These are phyloP conservation scores for Percopsis transmontana DNA, from an alignment of 2,113 vertebrate species.

Conservation along the genomic window DNA sequence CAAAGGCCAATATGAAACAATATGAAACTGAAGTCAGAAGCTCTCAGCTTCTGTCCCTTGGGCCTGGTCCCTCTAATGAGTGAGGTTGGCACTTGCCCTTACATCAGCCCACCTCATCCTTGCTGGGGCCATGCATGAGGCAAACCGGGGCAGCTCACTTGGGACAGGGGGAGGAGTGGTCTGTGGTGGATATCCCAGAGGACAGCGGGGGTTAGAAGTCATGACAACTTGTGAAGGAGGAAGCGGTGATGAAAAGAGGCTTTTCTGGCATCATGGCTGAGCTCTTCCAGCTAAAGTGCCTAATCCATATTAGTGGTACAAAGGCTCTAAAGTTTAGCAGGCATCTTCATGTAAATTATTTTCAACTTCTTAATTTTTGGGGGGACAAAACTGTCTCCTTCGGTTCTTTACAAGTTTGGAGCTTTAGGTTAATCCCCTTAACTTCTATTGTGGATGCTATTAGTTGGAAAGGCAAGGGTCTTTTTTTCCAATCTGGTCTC, in stretches of 20 bases:
- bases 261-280: constrained; percentile 73
- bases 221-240: constrained; percentile 61
- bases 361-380: constrained; percentile 56
- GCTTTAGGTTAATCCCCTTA: constrained; percentile 60
- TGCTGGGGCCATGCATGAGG: constrained; percentile 44
- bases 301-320: constrained; percentile 78
- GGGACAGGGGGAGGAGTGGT: constrained; percentile 54
- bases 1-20: constrained; percentile 64
- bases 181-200: constrained; percentile 52
- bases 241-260: constrained; percentile 65
- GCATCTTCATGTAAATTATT: constrained; percentile 73
- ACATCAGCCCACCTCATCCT: constrained; percentile 44
- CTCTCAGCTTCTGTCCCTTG: constrained; percentile 59
- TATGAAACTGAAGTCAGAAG: constrained; percentile 66
- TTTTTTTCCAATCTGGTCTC: constrained; percentile 36
- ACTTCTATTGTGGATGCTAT: constrained; percentile 69
- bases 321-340: constrained; percentile 69
- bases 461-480: constrained; percentile 65
- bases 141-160: constrained; percentile 47
- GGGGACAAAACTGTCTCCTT: constrained; percentile 49
- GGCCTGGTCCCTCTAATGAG: constrained; percentile 75
- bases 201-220: constrained; percentile 67
- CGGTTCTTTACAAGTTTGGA: constrained; percentile 67
- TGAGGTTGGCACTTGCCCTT: constrained; percentile 71
- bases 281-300: constrained; percentile 69